These are phyloP conservation scores for Acestrorhynchus altus DNA, from an alignment of 2,797 vertebrate species.

Conservation along the genomic window DNA sequence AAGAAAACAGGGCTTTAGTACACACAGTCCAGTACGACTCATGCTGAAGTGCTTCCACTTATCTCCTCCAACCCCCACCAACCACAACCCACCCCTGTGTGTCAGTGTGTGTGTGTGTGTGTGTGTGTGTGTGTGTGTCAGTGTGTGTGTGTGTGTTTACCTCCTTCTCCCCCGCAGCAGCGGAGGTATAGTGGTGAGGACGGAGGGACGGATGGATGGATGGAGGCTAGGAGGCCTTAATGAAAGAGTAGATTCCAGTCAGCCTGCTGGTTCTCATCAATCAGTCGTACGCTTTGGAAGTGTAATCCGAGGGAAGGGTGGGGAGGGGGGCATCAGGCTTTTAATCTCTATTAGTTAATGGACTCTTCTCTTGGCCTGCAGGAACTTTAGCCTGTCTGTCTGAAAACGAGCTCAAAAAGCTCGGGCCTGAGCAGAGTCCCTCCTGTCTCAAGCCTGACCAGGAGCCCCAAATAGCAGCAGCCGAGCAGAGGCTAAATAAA, in stretches of 20 bases:
- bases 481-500: conserved; percentile 32
- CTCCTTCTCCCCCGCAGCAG: conserved; percentile 46
- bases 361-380: conserved; percentile 64
- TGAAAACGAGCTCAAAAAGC: conserved; percentile 41
- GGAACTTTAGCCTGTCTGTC: conserved; percentile 52
- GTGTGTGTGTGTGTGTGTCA: conserved; percentile 29
- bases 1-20: conserved; percentile 51
- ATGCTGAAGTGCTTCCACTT: conserved; percentile 73
- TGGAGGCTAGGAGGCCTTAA: conserved; percentile 71
- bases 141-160: conserved; percentile 40
- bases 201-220: conserved; percentile 48
- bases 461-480: conserved; percentile 22
- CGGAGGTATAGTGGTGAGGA: conserved; percentile 44
- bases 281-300: conserved; percentile 79
- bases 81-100: conserved; percentile 41
- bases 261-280: conserved; percentile 82
- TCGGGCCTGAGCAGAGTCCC: not conserved
- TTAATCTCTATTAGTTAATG: conserved; percentile 85
- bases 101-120: no score
- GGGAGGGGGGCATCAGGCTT: conserved; percentile 73
- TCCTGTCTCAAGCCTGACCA: conserved; percentile 13
- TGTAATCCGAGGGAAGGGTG: conserved; percentile 67
- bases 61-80: conserved; percentile 70
- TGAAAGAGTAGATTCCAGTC: conserved; percentile 80
- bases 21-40: conserved; percentile 57